These are phyloP conservation scores for Parauchenoglanis punctatus DNA, from an alignment of 2,797 vertebrate species.

Conservation along the genomic window DNA sequence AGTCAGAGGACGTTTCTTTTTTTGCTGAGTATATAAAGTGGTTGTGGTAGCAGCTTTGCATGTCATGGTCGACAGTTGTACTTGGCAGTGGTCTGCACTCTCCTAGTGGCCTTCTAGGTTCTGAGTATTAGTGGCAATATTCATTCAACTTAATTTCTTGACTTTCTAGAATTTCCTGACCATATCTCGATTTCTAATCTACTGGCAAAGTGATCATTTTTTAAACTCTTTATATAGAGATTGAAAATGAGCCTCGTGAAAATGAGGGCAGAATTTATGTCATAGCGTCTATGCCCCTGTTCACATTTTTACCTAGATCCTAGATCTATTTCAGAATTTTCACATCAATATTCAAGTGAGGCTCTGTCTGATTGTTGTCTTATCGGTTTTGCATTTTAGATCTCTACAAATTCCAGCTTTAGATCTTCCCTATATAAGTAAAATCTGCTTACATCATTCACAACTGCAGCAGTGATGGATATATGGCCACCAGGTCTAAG, in stretches of 20 bases:
- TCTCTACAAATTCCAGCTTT: not conserved
- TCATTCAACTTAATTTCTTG: not conserved
- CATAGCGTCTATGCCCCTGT: not conserved
- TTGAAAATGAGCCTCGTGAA: no score
- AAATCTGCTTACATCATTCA: not conserved
- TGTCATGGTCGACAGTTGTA: no score
- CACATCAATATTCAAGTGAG: not conserved
- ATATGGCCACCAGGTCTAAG: not conserved
- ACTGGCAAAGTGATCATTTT: not conserved
- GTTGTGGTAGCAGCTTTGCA: no score
- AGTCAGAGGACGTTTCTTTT: no score
- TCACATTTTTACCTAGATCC: not conserved
- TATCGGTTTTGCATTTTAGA: not conserved
- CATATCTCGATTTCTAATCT: not conserved
- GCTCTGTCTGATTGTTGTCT: not conserved
- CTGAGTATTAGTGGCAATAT: not conserved
- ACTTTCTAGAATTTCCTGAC: not conserved
- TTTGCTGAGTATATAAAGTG: no score
- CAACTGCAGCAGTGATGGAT: not conserved
- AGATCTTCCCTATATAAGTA: not conserved
- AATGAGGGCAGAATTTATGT: not conserved
- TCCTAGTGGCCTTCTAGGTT: no score
- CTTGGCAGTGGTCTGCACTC: no score
- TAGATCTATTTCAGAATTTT: not conserved
- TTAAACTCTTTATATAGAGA: not conserved